Evolutionary conservation across 2,888 invertebrate genomes (phyloP).

Genomic region (Orthonevra nobilis): DNA sequence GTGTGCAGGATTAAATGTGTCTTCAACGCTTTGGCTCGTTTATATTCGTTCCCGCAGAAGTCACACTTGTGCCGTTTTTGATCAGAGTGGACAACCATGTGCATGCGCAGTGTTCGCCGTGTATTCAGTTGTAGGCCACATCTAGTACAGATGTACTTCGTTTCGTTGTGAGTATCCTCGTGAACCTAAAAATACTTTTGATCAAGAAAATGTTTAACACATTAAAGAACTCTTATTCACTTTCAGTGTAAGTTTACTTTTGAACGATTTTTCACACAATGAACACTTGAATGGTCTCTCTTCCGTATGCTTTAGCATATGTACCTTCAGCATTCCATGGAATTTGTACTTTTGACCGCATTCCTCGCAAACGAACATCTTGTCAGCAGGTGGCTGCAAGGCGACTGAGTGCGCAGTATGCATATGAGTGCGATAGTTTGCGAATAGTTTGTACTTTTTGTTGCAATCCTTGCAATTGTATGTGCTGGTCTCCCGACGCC

Average conservation of each 20-base stretch:
- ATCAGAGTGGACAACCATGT: conserved; percentile 78
- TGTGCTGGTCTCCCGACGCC: conserved; percentile 5
- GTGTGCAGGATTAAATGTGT: conserved; percentile 79
- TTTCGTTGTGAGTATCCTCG: conserved; percentile 77
- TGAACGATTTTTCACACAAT: conserved; percentile 77
- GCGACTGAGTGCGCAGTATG: conserved; percentile 66
- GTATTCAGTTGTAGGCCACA: conserved; percentile 78
- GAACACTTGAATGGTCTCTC: conserved; percentile 80
- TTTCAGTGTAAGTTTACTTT: conserved; percentile 76
- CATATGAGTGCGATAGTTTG: conserved; percentile 73
- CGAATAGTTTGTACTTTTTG: conserved; percentile 55
- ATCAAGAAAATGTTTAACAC: not conserved
- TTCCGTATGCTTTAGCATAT: conserved; percentile 80
- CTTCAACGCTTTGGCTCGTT: conserved; percentile 79
- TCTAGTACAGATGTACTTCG: conserved; percentile 77
- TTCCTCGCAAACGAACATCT: conserved; percentile 80
- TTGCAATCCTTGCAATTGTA: conserved; percentile 36
- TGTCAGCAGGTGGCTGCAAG: conserved; percentile 73
- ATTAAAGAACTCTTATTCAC: conserved; percentile 38
- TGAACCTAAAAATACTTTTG: conserved; percentile 75
- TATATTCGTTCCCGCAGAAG: conserved; percentile 78
- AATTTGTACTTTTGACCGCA: conserved; percentile 81
- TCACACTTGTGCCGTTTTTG: conserved; percentile 78
- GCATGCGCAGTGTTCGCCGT: conserved; percentile 76
- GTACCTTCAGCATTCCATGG: conserved; percentile 80